phyloP scores from a whole-genome alignment of 2,113 vertebrate species.

The Scolopax mira region DNA sequence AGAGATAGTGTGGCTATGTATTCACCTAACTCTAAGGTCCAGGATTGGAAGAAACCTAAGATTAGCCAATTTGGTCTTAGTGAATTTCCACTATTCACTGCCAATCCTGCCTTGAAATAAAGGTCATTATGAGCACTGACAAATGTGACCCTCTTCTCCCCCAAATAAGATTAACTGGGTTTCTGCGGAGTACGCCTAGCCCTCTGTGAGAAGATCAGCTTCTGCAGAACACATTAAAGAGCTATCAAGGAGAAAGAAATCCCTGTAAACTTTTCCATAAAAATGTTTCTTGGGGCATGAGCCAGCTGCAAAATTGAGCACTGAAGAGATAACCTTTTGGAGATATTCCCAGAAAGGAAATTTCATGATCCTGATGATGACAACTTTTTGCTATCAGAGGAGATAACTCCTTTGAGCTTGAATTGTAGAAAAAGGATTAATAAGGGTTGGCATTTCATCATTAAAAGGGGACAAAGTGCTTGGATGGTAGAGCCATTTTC shows the following conservation, averaged over 20 bases:
- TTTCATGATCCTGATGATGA: background rate
- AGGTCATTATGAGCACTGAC: background rate
- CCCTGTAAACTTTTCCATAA: background rate
- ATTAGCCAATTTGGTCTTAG: background rate
- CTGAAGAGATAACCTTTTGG: background rate
- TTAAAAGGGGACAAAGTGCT: background rate
- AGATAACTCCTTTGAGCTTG: background rate
- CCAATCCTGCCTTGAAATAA: background rate
- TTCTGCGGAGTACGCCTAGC: background rate
- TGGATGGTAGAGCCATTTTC: fast-evolving
- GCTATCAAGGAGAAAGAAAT: background rate
- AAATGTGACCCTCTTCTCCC: background rate
- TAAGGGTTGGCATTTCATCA: background rate
- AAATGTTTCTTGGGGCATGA: fast-evolving
- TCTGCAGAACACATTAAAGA: background rate
- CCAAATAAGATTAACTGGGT: background rate
- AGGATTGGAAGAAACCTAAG: background rate
- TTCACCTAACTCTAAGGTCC: background rate
- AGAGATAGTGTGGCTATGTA: background rate
- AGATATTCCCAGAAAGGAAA: background rate
- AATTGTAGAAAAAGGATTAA: background rate
- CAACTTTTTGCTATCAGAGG: background rate
- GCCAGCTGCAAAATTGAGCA: background rate
- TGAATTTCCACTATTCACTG: background rate
- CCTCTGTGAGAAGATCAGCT: background rate